Percentiles rank a stretch among this genome's conserved stretches.
Evolutionary conservation across 2,888 invertebrate species (phyloP).

Genomic region (Trissoscelio sp.): DNA sequence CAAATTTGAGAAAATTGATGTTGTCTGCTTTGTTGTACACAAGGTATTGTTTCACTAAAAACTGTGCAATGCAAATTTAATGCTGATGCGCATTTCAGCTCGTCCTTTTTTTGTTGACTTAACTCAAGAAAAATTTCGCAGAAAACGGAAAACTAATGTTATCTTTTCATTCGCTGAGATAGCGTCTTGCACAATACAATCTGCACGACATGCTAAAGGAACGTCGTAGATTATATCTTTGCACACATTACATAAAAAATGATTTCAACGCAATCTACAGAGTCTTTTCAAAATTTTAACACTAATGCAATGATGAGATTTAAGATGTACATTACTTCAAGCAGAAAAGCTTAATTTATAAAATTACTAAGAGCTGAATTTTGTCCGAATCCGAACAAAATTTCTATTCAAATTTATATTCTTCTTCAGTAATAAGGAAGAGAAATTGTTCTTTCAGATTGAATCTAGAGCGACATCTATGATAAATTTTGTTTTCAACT

Average conservation of each 20-base stretch:
- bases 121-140: conserved; percentile 54
- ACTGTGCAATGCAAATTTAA: conserved; percentile 53
- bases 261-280: conserved; percentile 5
- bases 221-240: conserved; percentile 14
- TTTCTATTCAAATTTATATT: too few species aligned
- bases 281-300: background rate
- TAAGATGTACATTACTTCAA: background rate
- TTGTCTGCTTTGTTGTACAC: conserved; percentile 30
- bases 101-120: conserved; percentile 33
- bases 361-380: too few species aligned
- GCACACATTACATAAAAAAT: conserved; percentile 17
- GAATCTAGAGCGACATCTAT: too few species aligned
- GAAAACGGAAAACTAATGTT: conserved; percentile 69
- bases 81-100: conserved; percentile 26
- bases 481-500: too few species aligned
- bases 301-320: background rate
- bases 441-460: too few species aligned
- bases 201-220: background rate
- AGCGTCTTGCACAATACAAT: conserved; percentile 40
- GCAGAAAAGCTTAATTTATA: background rate
- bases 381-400: too few species aligned
- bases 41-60: conserved; percentile 32
- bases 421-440: too few species aligned
- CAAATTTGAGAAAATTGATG: conserved; percentile 52
- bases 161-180: conserved; percentile 64